Conservation (phyloP, 2,888 invertebrate genomes). For the Strigamia maritima region DNA sequence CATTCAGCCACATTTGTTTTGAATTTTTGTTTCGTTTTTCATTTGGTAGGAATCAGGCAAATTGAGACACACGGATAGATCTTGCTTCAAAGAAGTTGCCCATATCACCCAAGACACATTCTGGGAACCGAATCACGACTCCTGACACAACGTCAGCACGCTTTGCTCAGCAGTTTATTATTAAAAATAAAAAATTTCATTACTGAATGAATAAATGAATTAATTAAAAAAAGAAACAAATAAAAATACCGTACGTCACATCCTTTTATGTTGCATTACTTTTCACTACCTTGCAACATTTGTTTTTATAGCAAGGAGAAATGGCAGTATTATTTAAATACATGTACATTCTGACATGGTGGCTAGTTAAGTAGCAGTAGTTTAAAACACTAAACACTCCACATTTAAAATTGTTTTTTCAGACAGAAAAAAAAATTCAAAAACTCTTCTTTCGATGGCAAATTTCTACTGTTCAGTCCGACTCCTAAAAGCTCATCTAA, state of each 20-base stretch:
- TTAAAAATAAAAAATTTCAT: neutral
- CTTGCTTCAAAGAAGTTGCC: neutral
- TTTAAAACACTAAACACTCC: constrained; percentile 15
- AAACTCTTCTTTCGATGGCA: neutral
- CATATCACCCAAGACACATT: neutral
- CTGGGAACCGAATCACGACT: constrained; percentile 5
- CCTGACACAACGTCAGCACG: constrained; percentile 9
- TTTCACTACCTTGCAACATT: neutral
- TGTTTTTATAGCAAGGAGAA: constrained; percentile 6
- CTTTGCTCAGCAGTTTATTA: neutral
- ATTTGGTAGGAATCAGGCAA: constrained; percentile 12
- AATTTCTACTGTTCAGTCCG: neutral
- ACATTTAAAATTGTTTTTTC: constrained; percentile 33
- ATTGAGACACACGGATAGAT: neutral
- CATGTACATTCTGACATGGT: constrained; percentile 15
- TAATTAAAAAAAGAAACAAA: neutral
- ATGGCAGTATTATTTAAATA: constrained; percentile 15
- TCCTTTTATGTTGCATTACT: constrained; percentile 12
- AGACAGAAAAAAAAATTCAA: constrained; percentile 13
- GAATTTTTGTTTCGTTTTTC: neutral
- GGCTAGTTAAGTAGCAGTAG: constrained; percentile 7
- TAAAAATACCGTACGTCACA: neutral
- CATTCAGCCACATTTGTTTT: neutral
- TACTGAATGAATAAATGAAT: neutral
- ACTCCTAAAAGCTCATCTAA: constrained; percentile 2